Evolutionary conservation across 2,797 vertebrate genomes (phyloP), one percentile per base, ranked within the genome.

Genomic region (Alauda arvensis): DNA sequence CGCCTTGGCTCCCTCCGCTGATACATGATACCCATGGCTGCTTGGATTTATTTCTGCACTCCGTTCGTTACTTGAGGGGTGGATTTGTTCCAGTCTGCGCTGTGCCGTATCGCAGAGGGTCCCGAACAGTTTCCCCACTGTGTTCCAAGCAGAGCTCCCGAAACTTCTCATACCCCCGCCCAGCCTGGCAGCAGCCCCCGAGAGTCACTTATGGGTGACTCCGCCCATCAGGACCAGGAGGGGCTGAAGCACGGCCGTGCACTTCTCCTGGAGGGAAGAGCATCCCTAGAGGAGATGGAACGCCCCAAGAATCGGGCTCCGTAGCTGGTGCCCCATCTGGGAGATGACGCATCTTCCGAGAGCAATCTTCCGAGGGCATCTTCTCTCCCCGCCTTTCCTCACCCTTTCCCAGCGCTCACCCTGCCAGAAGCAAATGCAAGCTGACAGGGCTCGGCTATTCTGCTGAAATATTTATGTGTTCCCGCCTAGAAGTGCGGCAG

Each of bases 391-490:
- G 12, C 25, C n/a, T 48, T 53, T 25, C 51, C 52, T 39, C 28
- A 25, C 13, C 23, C n/a, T 46, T 51, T 62, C 33, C 24, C 46
- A 15, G 70, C 70, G 14, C 46, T 93, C 83, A 83, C 14, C 6
- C 61, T 57, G n/a, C 53, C 85, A 76, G 71, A 84, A 94, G 57
- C 59, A 90, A 88, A 94, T 71, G 71, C 85, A 11, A 89, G 42
- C 68, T 90, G 95, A 93, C 94, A 92, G 80, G 28, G 40, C 80
- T 84, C 20, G 8, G 85, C 80, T 82, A 31, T 68, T 67, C 48
- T 2, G 1, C 72, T 95, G 71, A 93, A 95, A 92, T 93, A 95
- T 95, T 95, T 71, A 94, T 85, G 7, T 18, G 26, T 60, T 86
- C 65, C 83, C 1, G 13, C 61, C 70, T 84, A 71, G 49, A 87